Base-by-base conservation (phyloP, 2,888 invertebrate species). In the Polydesmus complanatus region DNA sequence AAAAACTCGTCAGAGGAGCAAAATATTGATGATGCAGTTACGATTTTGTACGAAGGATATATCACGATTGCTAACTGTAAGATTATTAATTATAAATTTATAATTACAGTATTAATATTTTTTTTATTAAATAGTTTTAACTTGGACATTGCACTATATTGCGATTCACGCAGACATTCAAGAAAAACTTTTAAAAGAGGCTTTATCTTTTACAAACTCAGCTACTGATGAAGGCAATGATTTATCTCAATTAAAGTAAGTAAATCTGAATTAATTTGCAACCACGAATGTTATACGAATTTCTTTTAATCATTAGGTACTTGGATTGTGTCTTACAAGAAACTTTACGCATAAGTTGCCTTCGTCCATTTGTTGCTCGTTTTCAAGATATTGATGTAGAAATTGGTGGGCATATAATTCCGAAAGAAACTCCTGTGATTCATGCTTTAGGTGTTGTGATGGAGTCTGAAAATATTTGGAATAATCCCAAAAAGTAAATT, bases 381-480 rank as follows among this genome's bases (percentile, higher is more conserved):
- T 66, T 66, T 50, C 70, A 72, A 56, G 70, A 73, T 53, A 66
- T 69, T 61, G 73, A 73, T 60, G 67, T 69, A 1, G 70, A 70
- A 60, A 66, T 75, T 27, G 73, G 71, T 23, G 74, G 73, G n/a
- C 72, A 73, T 64, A 69, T 68, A 58, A 70, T 75, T 47, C 73
- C 73, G 0, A 70, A 71, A 62, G 69, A 72, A 71, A 75, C 74
- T 2, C 74, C 75, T 23, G 72, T 75, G 26, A 68, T 75, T 25
- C 73, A 73, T 60, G 73, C 74, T 23, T 62, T 74, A 14, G 74
- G 74, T 14, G 73, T 73, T 2, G 66, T 68, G 3, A 53, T 69
- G 19, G 67, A 70, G 18, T 68, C 72, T 69, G 69, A 69, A 25
- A 66, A 67, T 14, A 57, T 68, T 8, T 75, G 71, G 69, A 69